Evolutionary conservation across 2,113 vertebrate genomes (phyloP), one percentile per base, ranked within the genome.

Genomic region (Piaya cayana): DNA sequence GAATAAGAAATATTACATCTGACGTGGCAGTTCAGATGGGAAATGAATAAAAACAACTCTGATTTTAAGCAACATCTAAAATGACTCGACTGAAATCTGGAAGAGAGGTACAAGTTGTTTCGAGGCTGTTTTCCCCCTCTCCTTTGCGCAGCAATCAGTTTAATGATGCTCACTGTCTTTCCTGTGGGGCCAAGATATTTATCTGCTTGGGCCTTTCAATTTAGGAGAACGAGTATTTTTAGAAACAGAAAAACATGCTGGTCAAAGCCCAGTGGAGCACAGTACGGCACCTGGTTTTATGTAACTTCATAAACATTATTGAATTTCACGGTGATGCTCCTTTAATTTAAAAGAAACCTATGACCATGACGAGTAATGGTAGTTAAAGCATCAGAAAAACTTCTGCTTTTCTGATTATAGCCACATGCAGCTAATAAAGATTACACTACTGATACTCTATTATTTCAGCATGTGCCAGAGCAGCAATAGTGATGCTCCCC

Each of bases 11-110:
- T 8, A 72, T 10, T 37, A 64, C 90, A 88, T 64, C 72, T 90
- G 39, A 95, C 88, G 55, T 39, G 68, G 84, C 87, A 90, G 90
- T 21, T 91, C 65, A 68, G 87, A 90, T 78, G 90, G 76, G 43
- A 86, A 71, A 84, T 49, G 65, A 91, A 84, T 17, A 43, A 92
- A 83, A 97, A 23, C 94, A 93, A 59, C 36, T 21, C 83, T 32
- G 47, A 55, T 69, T 75, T 77, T 12, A 95, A 76, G 70, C 70
- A 83, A 53, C 47, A 71, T 6, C 34, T 10, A 42, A 75, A 82
- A 81, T 26, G 52, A 90, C 43, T 74, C 6, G 18, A 55, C 17
- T 47, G 74, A 55, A 74, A 79, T 8, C 64, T 83, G 71, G 37
- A 39, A 45, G 37, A 65, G 47, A 62, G 37, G 75, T n/a, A 60